phyloP scores from a whole-genome alignment of 1,140 invertebrate genomes.

The Panagrolaimus sp. region DNA sequence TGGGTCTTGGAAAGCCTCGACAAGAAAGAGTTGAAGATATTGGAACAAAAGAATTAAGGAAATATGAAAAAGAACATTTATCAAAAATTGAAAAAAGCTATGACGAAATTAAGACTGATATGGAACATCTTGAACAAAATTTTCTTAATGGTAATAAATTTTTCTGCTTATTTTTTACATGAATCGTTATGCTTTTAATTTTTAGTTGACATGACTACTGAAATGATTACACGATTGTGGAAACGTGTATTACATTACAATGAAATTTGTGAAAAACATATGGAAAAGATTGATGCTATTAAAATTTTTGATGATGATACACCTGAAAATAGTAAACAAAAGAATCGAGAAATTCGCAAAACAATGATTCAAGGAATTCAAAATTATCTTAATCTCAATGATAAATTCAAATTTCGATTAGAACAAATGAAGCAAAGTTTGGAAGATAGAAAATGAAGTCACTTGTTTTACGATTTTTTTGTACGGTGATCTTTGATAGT shows the following conservation, averaged over 20 bases:
- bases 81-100: not conserved
- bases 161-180: too few species aligned
- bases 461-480: too few species aligned
- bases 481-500: too few species aligned
- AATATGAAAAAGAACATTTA: constrained; percentile 5
- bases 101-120: constrained; percentile 6
- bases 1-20: not conserved
- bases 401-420: constrained; percentile 13
- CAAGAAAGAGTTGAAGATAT: not conserved
- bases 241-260: constrained; percentile 34
- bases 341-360: constrained; percentile 40
- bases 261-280: constrained; percentile 24
- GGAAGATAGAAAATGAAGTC: too few species aligned
- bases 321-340: constrained; percentile 30
- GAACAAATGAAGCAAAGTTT: not conserved
- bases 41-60: not conserved
- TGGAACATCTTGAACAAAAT: not conserved
- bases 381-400: constrained; percentile 31
- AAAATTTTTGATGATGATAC: constrained; percentile 30
- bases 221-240: constrained; percentile 38
- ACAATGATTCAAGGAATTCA: constrained; percentile 28
- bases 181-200: not conserved
- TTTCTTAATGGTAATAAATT: not conserved
- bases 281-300: constrained; percentile 31
- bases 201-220: constrained; percentile 28